These are phyloP conservation scores for Probosciger aterrimus DNA, from an alignment of 2,113 vertebrate genomes.

Conservation along the genomic window DNA sequence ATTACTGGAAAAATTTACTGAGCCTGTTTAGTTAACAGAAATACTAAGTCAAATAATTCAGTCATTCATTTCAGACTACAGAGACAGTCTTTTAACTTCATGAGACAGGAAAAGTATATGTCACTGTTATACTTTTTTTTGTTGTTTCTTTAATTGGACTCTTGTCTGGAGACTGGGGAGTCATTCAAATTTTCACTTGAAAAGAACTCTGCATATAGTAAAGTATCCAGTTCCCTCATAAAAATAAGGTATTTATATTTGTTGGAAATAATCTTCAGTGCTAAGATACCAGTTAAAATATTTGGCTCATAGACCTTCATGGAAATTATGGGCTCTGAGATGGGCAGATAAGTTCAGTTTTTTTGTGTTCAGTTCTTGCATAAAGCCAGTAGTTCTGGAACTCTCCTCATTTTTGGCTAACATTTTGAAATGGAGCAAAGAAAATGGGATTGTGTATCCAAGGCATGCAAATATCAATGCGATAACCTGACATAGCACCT, in stretches of 20 bases:
- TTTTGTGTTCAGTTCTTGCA: not conserved
- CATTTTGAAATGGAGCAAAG: not conserved
- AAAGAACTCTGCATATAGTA: not conserved
- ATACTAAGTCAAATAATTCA: constrained; percentile 24
- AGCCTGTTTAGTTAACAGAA: constrained; percentile 20
- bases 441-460: not conserved
- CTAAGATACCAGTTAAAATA: not conserved
- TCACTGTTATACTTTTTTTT: not conserved
- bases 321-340: not conserved
- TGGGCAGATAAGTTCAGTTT: not conserved
- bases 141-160: not conserved
- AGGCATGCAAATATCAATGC: not conserved
- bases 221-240: not conserved
- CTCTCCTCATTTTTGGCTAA: not conserved
- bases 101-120: constrained; percentile 26
- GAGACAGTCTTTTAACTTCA: constrained; percentile 29
- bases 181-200: not conserved
- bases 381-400: not conserved
- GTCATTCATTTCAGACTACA: constrained; percentile 41
- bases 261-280: not conserved
- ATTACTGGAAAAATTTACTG: constrained; percentile 47
- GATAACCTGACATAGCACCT: not conserved
- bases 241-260: not conserved
- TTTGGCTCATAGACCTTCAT: not conserved
- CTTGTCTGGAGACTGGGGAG: not conserved